Conservation (phyloP, 2,113 vertebrate genomes). For the Xenopus laevis region DNA sequence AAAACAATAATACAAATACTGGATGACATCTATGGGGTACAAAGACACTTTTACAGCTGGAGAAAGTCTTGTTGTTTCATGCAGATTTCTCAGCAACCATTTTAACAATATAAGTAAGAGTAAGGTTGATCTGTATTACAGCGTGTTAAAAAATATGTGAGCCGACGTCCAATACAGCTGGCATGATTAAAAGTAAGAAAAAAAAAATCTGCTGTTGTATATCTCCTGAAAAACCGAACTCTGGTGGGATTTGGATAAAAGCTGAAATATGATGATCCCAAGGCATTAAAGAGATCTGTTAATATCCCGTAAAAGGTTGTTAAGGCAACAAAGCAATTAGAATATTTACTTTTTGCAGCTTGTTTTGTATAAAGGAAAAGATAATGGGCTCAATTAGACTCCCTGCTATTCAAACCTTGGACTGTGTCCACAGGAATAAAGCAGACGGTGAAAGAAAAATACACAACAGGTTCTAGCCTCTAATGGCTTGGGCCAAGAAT, state of each 20-base stretch:
- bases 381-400: conserved; percentile 19
- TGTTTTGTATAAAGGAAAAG: conserved; percentile 38
- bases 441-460: not conserved
- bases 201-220: too few relatives aligned
- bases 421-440: not conserved
- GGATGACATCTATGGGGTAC: too few relatives aligned
- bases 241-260: not conserved
- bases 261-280: conserved; percentile 20
- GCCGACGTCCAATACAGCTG: too few relatives aligned
- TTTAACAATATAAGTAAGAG: too few relatives aligned
- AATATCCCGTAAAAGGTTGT: conserved; percentile 32
- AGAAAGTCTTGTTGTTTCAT: too few relatives aligned
- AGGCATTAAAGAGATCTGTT: conserved; percentile 23
- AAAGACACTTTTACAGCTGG: too few relatives aligned
- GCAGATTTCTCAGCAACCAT: too few relatives aligned
- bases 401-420: conserved; percentile 18
- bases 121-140: too few relatives aligned
- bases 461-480: not conserved
- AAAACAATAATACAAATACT: too few relatives aligned
- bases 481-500: too few relatives aligned
- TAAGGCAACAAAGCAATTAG: conserved; percentile 36
- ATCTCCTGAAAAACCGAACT: not conserved
- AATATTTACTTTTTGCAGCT: conserved; percentile 24
- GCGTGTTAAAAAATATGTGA: too few relatives aligned
- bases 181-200: too few relatives aligned